Evolutionary conservation across 1,140 invertebrate genomes (phyloP).

Genomic region (Brachionus rubens): DNA sequence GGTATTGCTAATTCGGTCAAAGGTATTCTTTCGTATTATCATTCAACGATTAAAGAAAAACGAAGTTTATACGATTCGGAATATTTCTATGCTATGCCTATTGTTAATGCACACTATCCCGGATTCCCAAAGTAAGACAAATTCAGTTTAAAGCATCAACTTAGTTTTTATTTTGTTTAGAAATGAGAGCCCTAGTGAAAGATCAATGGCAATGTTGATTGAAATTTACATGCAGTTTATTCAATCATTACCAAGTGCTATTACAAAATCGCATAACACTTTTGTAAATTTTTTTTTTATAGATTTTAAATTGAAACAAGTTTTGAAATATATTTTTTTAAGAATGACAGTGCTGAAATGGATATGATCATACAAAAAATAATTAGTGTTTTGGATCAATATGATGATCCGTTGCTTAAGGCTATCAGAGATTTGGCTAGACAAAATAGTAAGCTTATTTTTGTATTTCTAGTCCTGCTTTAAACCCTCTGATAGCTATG

Average conservation of each 20-base stretch:
- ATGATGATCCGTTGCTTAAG: slow-evolving; percentile 1
- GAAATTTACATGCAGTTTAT: slow-evolving; percentile 40
- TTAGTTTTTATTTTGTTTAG: no score
- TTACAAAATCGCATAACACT: not conserved
- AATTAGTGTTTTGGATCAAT: not conserved
- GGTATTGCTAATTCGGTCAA: slow-evolving; percentile 30
- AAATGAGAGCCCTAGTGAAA: slow-evolving; percentile 43
- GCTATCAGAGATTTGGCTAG: slow-evolving; percentile 15
- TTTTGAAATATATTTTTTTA: not conserved
- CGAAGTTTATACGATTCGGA: slow-evolving; percentile 27
- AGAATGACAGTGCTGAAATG: slow-evolving; percentile 38
- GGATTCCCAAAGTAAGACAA: slow-evolving; percentile 29
- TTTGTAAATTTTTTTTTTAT: not conserved
- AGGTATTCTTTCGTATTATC: slow-evolving; percentile 45
- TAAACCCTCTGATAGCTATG: no score
- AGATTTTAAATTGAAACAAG: not conserved
- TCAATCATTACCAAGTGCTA: slow-evolving; percentile 11
- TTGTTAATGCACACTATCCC: slow-evolving; percentile 27
- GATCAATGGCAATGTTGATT: slow-evolving; percentile 32
- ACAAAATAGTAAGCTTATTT: not conserved
- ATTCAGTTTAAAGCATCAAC: no score
- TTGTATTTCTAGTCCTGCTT: not conserved
- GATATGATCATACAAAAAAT: slow-evolving; percentile 15
- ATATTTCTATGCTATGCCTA: slow-evolving; percentile 39
- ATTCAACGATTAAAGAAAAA: slow-evolving; percentile 7